Evolutionary conservation across 2,888 invertebrate genomes (phyloP), one percentile per base, ranked within the genome.

Genomic region (Agrochola macilenta): DNA sequence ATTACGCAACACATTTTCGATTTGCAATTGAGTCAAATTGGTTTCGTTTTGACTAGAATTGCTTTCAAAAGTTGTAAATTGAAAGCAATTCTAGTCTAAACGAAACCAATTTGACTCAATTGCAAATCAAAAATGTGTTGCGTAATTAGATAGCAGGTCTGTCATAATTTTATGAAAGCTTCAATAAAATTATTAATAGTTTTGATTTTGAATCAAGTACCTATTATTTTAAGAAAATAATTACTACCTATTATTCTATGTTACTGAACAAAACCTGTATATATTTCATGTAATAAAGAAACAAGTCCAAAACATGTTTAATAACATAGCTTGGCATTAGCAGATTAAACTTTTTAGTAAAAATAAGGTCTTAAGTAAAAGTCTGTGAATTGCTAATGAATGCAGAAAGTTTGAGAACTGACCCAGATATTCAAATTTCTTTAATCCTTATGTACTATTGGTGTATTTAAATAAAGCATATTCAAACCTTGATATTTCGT

Each of bases 341-440:
- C n/a, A 61, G 14, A 46, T 2, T 5, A 71, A 49, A 39, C 30
- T 63, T 46, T 57, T 17, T 2, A 39, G 12, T 39, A 57, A 64
- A 68, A 63, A 57, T 26, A 26, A 26, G 66, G 72, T 60, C 80
- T 63, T 39, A 63, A 52, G 81, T 73, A 57, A 79, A 80, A 80
- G 68, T 76, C 20, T 26, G 54, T 1, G 1, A n/a, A 49, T 35
- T 60, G 14, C 7, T 66, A 54, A 71, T 58, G 35, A n/a, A 60
- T 46, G 30, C 54, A 79, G 71, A 66, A 39, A 54, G 26, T 61
- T 68, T 35, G 60, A 65, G 52, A 35, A 57, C 12, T 66, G 30
- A 49, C 26, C 46, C n/a, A 60, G 70, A 54, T 70, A 39, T 57
- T n/a, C 2, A 30, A 66, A 54, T 61, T 72, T 71, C 26, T 66